Conservation (phyloP, 1,140 invertebrate genomes). For the Drosophila paulistorum region DNA sequence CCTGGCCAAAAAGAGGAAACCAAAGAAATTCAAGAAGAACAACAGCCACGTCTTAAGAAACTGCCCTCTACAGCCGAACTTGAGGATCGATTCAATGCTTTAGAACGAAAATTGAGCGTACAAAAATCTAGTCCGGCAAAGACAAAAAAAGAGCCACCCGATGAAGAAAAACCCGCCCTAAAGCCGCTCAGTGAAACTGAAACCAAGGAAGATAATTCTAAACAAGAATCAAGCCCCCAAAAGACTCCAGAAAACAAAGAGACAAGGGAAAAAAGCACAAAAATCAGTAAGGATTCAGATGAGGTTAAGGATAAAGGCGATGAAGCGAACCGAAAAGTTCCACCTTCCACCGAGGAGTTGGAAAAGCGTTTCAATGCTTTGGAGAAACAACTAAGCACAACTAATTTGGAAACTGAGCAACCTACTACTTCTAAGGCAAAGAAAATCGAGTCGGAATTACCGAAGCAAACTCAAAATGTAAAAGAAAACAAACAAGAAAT, state of each 20-base stretch:
- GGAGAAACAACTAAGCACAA: constrained; percentile 65
- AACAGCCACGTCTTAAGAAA: constrained; percentile 60
- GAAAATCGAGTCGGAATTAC: constrained; percentile 3
- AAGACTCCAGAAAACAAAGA: not conserved
- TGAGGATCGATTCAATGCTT: constrained; percentile 73
- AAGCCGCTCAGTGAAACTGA: not conserved
- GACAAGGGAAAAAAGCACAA: not conserved
- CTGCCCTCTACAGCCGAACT: constrained; percentile 75
- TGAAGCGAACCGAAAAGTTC: constrained; percentile 42
- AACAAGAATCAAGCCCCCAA: not conserved
- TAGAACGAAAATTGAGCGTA: constrained; percentile 67
- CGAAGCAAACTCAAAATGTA: constrained; percentile 9
- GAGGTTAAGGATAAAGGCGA: constrained; percentile 4
- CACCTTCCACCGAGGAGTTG: constrained; percentile 74
- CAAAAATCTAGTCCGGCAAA: constrained; percentile 66
- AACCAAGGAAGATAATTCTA: not conserved
- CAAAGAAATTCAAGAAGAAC: not conserved
- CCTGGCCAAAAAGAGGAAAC: constrained; percentile 12
- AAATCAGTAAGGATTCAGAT: not conserved
- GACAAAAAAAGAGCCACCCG: constrained; percentile 70
- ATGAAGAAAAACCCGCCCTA: constrained; percentile 23
- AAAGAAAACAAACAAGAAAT: constrained; percentile 1
- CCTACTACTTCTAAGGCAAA: constrained; percentile 32
- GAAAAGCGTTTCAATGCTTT: constrained; percentile 76
- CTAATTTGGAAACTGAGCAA: constrained; percentile 33